These are phyloP conservation scores for Pteropus alecto DNA, from an alignment of 2,113 vertebrate species.

Conservation along the genomic window DNA sequence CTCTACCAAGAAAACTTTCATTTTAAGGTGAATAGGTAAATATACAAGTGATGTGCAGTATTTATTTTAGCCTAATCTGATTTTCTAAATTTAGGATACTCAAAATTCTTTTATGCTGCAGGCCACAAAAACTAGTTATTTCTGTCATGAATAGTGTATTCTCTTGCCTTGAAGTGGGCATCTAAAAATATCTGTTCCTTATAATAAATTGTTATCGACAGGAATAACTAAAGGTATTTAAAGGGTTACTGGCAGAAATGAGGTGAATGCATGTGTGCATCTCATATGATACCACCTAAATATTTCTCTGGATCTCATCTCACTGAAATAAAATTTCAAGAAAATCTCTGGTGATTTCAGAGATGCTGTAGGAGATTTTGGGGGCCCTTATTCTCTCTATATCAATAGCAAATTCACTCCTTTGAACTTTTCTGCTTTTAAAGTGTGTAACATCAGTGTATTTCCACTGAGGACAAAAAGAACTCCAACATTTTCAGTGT, in stretches of 20 bases:
- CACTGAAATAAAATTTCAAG: slow-evolving; percentile 22
- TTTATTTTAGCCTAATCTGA: background rate
- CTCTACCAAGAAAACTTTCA: background rate
- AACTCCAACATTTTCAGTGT: slow-evolving; percentile 37
- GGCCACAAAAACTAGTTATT: background rate
- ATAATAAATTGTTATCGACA: background rate
- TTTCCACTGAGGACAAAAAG: slow-evolving; percentile 57
- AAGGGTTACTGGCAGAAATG: background rate
- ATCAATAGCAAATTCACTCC: slow-evolving; percentile 49
- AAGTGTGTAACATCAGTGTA: slow-evolving; percentile 10
- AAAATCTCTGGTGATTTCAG: slow-evolving; percentile 29
- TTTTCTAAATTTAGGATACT: slow-evolving; percentile 32
- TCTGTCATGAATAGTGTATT: background rate
- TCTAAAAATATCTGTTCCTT: slow-evolving; percentile 3
- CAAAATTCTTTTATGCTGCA: background rate
- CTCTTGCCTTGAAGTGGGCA: background rate
- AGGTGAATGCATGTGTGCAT: background rate
- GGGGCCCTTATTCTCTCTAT: slow-evolving; percentile 26
- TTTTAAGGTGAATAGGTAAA: background rate
- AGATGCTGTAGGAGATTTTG: slow-evolving; percentile 16
- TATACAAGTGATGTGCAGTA: background rate
- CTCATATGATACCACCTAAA: background rate
- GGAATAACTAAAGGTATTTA: background rate
- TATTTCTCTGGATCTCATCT: background rate
- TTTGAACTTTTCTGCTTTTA: slow-evolving; percentile 51